These are phyloP conservation scores for Dufourea novaeangliae DNA, from an alignment of 1,140 invertebrate species.

Conservation along the genomic window DNA sequence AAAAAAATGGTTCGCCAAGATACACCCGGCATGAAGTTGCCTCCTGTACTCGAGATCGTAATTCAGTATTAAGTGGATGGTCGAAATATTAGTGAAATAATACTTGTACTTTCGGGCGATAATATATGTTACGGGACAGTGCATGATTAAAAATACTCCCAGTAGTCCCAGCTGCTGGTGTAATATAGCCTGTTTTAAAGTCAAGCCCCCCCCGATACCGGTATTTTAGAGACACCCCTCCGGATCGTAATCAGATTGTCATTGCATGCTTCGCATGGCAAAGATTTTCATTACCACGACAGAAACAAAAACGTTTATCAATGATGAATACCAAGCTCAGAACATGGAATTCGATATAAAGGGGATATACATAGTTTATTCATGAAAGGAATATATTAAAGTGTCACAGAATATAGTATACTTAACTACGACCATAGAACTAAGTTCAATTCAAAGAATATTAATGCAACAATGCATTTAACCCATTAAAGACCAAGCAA, in stretches of 20 bases:
- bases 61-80: conserved; percentile 45
- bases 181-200: conserved; percentile 24
- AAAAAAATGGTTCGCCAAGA: background rate
- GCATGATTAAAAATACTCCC: conserved; percentile 44
- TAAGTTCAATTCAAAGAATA: too few relatives aligned
- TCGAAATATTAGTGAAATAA: conserved; percentile 36
- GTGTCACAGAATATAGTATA: too few relatives aligned
- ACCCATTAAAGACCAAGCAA: too few relatives aligned
- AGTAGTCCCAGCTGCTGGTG: conserved; percentile 44
- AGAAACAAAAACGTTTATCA: conserved; percentile 14
- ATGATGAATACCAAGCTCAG: too few relatives aligned
- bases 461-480: too few relatives aligned
- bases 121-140: conserved; percentile 22
- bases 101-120: conserved; percentile 37
- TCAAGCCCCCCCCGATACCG: conserved; percentile 17
- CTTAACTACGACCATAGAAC: too few relatives aligned
- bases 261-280: conserved; percentile 20
- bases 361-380: too few relatives aligned
- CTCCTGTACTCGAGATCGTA: conserved; percentile 8
- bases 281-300: conserved; percentile 13
- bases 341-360: too few relatives aligned
- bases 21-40: conserved; percentile 36
- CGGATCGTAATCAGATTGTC: conserved; percentile 34
- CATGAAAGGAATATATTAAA: too few relatives aligned
- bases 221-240: conserved; percentile 22